These are phyloP conservation scores for Lamellibrachia satsuma DNA, from an alignment of 2,888 invertebrate species.

Conservation along the genomic window DNA sequence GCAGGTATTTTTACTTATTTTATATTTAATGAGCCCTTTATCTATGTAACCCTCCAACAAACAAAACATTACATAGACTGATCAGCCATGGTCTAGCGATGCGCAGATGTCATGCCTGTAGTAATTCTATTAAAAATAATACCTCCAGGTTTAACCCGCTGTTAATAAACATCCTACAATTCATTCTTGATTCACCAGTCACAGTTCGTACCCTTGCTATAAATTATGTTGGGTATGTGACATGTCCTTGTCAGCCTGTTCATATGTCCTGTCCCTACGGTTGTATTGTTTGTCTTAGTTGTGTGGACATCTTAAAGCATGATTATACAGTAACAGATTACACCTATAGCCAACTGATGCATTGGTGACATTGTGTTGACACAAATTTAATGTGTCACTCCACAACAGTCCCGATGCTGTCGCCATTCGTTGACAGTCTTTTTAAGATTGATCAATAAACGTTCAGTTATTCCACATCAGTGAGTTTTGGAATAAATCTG, in stretches of 20 bases:
- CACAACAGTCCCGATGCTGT: neutral
- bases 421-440: neutral
- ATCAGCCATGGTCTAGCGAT: neutral
- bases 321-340: neutral
- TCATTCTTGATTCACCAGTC: neutral
- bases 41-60: neutral
- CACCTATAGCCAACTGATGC: neutral
- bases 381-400: neutral
- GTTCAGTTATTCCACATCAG: neutral
- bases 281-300: slow-evolving; percentile 10
- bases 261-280: neutral
- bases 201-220: neutral
- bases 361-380: neutral
- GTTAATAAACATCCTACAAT: neutral
- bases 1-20: neutral
- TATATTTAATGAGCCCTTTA: neutral
- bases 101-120: neutral
- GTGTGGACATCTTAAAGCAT: neutral
- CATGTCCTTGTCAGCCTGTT: neutral
- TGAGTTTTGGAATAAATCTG: neutral
- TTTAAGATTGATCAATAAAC: neutral
- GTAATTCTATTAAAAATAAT: neutral
- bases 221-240: neutral
- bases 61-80: neutral
- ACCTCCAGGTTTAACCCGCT: neutral